A percentile compares a stretch with the other conserved stretches of the same genome.
Evolutionary conservation across 2,797 vertebrate genomes (phyloP).

Genomic region (Darevskia nairensis): DNA sequence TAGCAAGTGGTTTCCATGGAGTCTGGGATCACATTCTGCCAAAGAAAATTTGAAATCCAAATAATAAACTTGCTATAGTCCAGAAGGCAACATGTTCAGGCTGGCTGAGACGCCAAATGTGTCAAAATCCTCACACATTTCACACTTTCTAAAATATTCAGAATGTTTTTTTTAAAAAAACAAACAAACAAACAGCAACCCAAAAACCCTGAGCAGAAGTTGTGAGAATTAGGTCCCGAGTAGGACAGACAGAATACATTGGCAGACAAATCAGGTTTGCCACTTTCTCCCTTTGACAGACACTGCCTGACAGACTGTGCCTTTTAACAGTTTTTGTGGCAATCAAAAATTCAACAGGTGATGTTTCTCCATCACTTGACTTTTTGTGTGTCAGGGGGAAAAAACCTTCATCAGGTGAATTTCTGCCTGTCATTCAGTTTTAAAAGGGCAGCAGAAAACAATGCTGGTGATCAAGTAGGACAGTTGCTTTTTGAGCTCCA

Average conservation of each 20-base stretch:
- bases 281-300: slow-evolving; percentile 13
- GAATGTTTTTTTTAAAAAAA: background rate
- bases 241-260: slow-evolving; percentile 9
- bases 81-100: slow-evolving; percentile 9
- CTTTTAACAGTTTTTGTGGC: slow-evolving; percentile 5
- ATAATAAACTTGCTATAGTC: background rate
- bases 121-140: background rate
- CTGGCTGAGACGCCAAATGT: too few relatives aligned
- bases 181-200: too few relatives aligned
- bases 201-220: background rate
- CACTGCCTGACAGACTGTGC: slow-evolving; percentile 1
- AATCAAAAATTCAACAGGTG: background rate
- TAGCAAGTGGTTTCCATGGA: background rate
- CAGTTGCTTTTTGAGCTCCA: background rate
- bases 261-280: slow-evolving; percentile 24
- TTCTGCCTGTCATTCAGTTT: background rate
- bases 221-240: slow-evolving; percentile 5
- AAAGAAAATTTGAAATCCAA: background rate
- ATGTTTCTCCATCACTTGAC: background rate
- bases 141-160: slow-evolving; percentile 13
- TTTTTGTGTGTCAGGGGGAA: too few relatives aligned
- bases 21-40: background rate
- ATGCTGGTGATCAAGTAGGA: background rate
- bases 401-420: background rate
- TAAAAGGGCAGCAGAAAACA: background rate